These are phyloP conservation scores for Entomobrya multifasciata DNA, from an alignment of 2,888 invertebrate species.

Conservation along the genomic window DNA sequence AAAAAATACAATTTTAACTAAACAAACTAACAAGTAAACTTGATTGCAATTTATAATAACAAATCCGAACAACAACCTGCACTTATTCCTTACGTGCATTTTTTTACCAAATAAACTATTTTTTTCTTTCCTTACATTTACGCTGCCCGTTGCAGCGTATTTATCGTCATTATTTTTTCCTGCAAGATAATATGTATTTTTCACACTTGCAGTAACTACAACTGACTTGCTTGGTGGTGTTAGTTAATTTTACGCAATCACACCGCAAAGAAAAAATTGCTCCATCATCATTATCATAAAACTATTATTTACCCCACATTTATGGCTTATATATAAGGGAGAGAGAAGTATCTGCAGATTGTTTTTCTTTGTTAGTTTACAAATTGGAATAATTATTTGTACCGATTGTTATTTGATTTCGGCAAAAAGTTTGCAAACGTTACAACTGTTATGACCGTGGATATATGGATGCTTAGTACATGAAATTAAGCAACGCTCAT, in stretches of 20 bases:
- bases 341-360: no score
- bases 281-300: slow-evolving; percentile 40
- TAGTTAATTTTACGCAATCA: slow-evolving; percentile 34
- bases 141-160: slow-evolving; percentile 2
- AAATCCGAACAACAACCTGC: background rate
- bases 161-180: background rate
- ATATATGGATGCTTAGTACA: background rate
- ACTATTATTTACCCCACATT: slow-evolving; percentile 35
- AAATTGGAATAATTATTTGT: slow-evolving; percentile 49
- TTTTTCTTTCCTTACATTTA: background rate
- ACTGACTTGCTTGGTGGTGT: slow-evolving; percentile 24
- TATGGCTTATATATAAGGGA: slow-evolving; percentile 1
- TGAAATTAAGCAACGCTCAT: background rate
- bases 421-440: background rate
- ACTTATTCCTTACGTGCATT: background rate
- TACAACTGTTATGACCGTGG: no score
- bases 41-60: slow-evolving; percentile 18
- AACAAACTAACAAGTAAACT: slow-evolving; percentile 23
- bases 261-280: slow-evolving; percentile 47
- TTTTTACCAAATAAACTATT: background rate
- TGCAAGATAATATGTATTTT: slow-evolving; percentile 36
- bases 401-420: slow-evolving; percentile 34
- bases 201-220: slow-evolving; percentile 1
- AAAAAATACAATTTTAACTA: slow-evolving; percentile 24
- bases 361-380: background rate